These are phyloP conservation scores for Crotophaga sulcirostris DNA, from an alignment of 2,113 vertebrate genomes.

Conservation along the genomic window DNA sequence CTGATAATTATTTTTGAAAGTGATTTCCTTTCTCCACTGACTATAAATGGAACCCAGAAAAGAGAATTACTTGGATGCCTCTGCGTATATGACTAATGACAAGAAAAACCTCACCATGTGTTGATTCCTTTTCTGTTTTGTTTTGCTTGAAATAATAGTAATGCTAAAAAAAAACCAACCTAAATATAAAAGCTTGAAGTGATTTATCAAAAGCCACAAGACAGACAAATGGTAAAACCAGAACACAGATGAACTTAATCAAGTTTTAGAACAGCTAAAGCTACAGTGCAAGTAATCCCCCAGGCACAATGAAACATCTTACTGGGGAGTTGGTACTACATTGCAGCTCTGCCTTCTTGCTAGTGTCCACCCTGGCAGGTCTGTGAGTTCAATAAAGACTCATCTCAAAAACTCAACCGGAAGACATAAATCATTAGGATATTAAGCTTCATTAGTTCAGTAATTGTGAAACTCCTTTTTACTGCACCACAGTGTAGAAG, in stretches of 20 bases:
- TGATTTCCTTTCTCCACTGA: not conserved
- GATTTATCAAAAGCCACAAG: not conserved
- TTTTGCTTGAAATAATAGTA: not conserved
- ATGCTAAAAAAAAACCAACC: rapidly evolving
- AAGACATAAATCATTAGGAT: not conserved
- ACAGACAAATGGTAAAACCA: not conserved
- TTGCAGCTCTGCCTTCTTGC: not conserved
- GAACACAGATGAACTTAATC: not conserved
- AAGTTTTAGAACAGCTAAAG: not conserved
- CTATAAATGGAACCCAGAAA: not conserved
- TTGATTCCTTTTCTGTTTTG: not conserved
- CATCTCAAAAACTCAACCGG: not conserved
- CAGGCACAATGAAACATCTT: not conserved
- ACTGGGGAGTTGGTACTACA: not conserved
- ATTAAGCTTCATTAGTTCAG: not conserved
- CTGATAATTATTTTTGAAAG: not conserved
- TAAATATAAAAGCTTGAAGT: not conserved
- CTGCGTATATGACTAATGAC: rapidly evolving
- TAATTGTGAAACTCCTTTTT: not conserved
- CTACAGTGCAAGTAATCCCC: not conserved
- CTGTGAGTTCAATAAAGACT: not conserved
- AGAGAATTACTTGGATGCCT: not conserved
- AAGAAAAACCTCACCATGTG: not conserved
- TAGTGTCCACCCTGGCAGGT: not conserved
- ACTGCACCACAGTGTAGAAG: rapidly evolving